Conservation (phyloP, 92 coral and sea anemone genomes). For the Chrysogorgia sp. region DNA sequence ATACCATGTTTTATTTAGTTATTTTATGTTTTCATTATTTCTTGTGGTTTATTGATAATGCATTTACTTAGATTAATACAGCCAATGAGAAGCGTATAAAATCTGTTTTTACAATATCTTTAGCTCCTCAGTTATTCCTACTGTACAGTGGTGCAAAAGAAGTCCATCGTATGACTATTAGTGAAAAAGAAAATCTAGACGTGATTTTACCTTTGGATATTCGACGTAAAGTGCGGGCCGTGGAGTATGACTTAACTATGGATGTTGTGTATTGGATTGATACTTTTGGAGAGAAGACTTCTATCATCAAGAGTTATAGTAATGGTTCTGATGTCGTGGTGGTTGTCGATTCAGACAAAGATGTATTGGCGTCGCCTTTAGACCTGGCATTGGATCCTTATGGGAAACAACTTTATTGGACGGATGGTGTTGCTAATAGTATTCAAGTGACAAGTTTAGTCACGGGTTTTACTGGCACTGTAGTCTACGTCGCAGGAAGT, state of each 20-base stretch:
- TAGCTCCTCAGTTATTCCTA: slow-evolving; percentile 81
- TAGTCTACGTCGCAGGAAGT: slow-evolving; percentile 41
- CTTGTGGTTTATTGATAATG: too few relatives aligned
- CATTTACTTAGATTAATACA: too few relatives aligned
- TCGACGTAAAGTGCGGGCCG: slow-evolving; percentile 65
- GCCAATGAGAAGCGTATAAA: not conserved
- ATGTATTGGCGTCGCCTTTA: slow-evolving; percentile 51
- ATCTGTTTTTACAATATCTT: not conserved
- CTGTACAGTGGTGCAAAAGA: slow-evolving; percentile 72
- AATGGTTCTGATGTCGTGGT: slow-evolving; percentile 64
- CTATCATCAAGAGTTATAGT: slow-evolving; percentile 65
- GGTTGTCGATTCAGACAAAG: slow-evolving; percentile 36
- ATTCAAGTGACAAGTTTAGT: slow-evolving; percentile 86
- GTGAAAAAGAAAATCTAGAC: slow-evolving; percentile 72
- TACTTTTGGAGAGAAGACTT: slow-evolving; percentile 27
- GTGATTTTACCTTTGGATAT: slow-evolving; percentile 72
- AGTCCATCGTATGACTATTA: slow-evolving; percentile 76
- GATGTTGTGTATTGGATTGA: slow-evolving; percentile 83
- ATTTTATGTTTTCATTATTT: too few relatives aligned
- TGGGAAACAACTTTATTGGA: slow-evolving; percentile 89
- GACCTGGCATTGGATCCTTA: slow-evolving; percentile 92
- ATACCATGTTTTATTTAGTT: too few relatives aligned
- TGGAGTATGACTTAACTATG: slow-evolving; percentile 78
- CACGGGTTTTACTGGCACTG: slow-evolving; percentile 54
- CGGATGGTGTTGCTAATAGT: slow-evolving; percentile 65